Evolutionary conservation across 2,113 vertebrate species (phyloP), one percentile per base, ranked within the genome.

Genomic region (Fulmarus glacialis): DNA sequence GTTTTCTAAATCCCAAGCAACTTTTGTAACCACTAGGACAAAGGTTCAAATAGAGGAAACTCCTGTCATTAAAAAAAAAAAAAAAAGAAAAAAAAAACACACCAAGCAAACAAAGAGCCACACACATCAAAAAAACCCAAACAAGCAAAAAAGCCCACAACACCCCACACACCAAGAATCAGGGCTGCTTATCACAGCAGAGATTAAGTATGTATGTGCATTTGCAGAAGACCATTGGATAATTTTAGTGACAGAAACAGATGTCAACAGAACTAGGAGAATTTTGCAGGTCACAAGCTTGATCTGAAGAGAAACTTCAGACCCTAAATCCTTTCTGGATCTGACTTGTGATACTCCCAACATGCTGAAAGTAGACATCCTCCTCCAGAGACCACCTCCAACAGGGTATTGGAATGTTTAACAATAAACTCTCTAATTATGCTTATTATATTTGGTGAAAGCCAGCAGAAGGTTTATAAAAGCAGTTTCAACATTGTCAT

Each of bases 61-160:
- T 42, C 2, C 32, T 15, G 26, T 17, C 15, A 23, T 24, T 34
- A 6, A 23, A 22, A 24, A 62, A 27, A 15, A 40, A 40, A 40
- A 40, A 32, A 15, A 43, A 43, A 15, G 15, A 15, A 15, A 43
- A 43, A 43, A 15, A 43, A 43, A 15, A 15, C 42, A n/a, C n/a
- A n/a, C n/a, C 0, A 29, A 29, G 4, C 6, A 16, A 36, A n/a
- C 5, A 15, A 43, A 12, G 15, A n/a, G 0, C 5, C 11, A 26
- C 43, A n/a, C 4, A 16, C 42, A 30, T 15, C 8, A 4, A n/a
- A 38, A 48, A 27, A 56, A 11, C 2, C 9, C 10, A 48, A 38
- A 16, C 9, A 73, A 30, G 11, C 32, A 15, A 48, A 79, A 42
- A 32, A 38, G 2, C 4, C 42, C 38, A 42, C 15, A 58, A 14